A percentile compares a stretch with the other conserved stretches of the same genome.
These are phyloP conservation scores for Rousettus madagascariensis DNA, from an alignment of 2,797 vertebrate genomes.

Conservation along the genomic window DNA sequence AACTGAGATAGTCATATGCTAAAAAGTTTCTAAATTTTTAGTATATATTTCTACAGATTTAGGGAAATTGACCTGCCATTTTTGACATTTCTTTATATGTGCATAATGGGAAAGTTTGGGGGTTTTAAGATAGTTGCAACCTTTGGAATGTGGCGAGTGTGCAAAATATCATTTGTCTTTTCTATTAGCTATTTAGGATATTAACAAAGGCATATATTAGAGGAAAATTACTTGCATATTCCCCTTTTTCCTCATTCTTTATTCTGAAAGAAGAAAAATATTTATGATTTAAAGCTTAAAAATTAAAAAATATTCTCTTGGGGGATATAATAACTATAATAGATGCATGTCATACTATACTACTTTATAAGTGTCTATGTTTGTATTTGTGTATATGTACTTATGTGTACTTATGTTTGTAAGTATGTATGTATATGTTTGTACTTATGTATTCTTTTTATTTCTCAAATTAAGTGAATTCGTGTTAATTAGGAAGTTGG, in stretches of 20 bases:
- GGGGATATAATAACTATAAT: background rate
- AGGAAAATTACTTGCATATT: background rate
- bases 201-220: background rate
- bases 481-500: background rate
- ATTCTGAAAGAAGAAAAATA: background rate
- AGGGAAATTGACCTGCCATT: background rate
- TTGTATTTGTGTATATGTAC: background rate
- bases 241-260: background rate
- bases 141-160: background rate
- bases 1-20: background rate
- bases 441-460: background rate
- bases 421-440: background rate
- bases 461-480: background rate
- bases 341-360: background rate
- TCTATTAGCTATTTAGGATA: background rate
- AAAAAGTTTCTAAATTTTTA: conserved; percentile 18
- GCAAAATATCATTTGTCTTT: background rate
- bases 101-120: background rate
- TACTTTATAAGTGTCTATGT: background rate
- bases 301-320: background rate
- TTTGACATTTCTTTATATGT: background rate
- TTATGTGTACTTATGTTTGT: background rate
- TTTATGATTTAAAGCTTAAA: background rate
- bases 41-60: background rate
- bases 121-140: background rate